These are phyloP conservation scores for Laticauda laticaudata DNA, from an alignment of 2,113 vertebrate genomes.

Conservation along the genomic window DNA sequence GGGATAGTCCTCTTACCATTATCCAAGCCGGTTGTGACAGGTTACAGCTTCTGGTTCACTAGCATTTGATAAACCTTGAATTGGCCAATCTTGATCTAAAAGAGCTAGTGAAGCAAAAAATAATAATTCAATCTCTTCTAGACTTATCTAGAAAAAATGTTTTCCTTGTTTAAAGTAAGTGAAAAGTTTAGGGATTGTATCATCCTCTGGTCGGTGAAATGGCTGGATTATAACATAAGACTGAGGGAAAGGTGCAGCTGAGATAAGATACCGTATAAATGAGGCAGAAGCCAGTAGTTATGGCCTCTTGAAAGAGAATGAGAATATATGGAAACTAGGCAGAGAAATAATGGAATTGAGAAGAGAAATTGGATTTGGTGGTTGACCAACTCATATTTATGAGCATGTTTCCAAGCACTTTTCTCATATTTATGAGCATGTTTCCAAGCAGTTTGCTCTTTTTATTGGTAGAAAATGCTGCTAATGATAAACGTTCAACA, in stretches of 20 bases:
- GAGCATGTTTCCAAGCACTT: background rate
- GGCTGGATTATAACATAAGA: background rate
- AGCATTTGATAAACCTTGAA: background rate
- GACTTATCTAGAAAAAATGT: background rate
- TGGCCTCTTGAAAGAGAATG: background rate
- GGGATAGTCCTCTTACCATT: background rate
- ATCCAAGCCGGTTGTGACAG: background rate
- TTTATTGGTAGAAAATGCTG: background rate
- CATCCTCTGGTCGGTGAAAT: background rate
- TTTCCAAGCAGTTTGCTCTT: background rate
- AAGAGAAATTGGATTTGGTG: background rate
- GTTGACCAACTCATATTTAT: background rate
- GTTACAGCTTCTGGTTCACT: background rate
- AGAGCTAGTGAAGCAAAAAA: background rate
- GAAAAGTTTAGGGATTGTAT: background rate
- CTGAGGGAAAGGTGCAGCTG: background rate
- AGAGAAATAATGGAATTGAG: background rate
- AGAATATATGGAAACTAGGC: background rate
- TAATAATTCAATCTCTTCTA: background rate
- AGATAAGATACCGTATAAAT: background rate
- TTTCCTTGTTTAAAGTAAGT: background rate
- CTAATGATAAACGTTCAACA: background rate
- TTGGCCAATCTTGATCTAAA: background rate
- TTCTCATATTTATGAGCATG: background rate
- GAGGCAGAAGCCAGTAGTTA: background rate